Evolutionary conservation across 2,888 invertebrate genomes (phyloP), one percentile per base, ranked within the genome.

Genomic region (Steromphala cineraria): DNA sequence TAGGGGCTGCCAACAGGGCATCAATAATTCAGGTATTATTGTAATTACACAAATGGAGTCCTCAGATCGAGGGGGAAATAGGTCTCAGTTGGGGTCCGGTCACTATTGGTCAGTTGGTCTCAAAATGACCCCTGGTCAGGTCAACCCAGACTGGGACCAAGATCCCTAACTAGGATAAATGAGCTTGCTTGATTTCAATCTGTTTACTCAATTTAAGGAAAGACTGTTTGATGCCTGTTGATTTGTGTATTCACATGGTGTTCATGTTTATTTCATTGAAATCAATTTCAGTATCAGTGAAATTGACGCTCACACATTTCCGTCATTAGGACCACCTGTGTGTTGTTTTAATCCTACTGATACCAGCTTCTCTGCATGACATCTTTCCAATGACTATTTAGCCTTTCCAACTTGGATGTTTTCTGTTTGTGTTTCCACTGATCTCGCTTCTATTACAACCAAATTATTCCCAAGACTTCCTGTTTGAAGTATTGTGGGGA

Each of bases 11-110:
- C 71, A 71, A 36, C 36, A 31, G 36, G 36, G 31, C 71, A 71
- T 71, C 40, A 71, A 71, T 71, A 71, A 71, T 71, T 71, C 71
- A 71, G 71, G 71, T 71, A 71, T 71, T 40, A 31, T 71, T 31
- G 71, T 71, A 71, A 71, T 71, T 71, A 71, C 71, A 71, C 71
- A 71, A 71, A 71, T 71, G 71, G 71, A 71, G 15, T 40, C 40
- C 71, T 19, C 71, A n/a, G 31, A 71, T 36, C n/a, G 4, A 71
- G 40, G 40, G 71, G 71, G 71, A 71, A 71, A 71, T 71, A 36
- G 36, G n/a, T 17, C 71, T 71, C 71, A 8, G 40, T n/a, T 71
- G 71, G 71, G 71, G 71, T 31, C 24, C 31, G 19, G 71, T 71
- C 71, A 71, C 17, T 10, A 10, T 10, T 71, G 71, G 71, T 71